These are phyloP conservation scores for Atopsyche davidsoni DNA, from an alignment of 1,140 invertebrate species.

Conservation along the genomic window DNA sequence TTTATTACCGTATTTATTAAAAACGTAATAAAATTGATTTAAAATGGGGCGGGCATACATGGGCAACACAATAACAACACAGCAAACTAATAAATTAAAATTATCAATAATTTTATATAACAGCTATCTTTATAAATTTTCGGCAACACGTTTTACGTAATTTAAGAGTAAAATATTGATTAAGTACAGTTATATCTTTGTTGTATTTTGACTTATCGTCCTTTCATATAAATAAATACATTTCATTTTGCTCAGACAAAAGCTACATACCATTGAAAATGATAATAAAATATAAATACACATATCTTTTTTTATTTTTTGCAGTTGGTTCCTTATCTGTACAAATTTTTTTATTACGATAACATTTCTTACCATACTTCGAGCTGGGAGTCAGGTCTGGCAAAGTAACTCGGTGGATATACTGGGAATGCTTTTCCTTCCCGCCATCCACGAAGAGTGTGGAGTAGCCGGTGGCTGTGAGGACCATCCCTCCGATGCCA, in stretches of 20 bases:
- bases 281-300: too few relatives aligned
- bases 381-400: constrained; percentile 52
- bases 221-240: background rate
- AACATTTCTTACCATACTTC: constrained; percentile 57
- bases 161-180: too few relatives aligned
- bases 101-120: background rate
- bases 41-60: too few relatives aligned
- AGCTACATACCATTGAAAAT: too few relatives aligned
- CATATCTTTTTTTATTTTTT: too few relatives aligned
- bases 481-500: constrained; percentile 55
- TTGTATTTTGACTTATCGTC: background rate
- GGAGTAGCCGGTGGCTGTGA: constrained; percentile 52
- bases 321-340: too few relatives aligned
- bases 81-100: background rate
- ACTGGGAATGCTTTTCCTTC: constrained; percentile 59
- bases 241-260: too few relatives aligned
- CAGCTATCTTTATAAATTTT: background rate
- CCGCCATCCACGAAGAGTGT: constrained; percentile 77
- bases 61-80: too few relatives aligned
- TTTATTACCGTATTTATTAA: too few relatives aligned
- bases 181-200: background rate
- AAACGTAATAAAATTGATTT: too few relatives aligned
- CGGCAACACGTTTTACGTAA: too few relatives aligned
- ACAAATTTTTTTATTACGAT: too few relatives aligned
- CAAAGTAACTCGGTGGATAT: constrained; percentile 70